Evolutionary conservation across 2,888 invertebrate species (phyloP), one percentile per base, ranked within the genome.

Genomic region (Harmothoe impar): DNA sequence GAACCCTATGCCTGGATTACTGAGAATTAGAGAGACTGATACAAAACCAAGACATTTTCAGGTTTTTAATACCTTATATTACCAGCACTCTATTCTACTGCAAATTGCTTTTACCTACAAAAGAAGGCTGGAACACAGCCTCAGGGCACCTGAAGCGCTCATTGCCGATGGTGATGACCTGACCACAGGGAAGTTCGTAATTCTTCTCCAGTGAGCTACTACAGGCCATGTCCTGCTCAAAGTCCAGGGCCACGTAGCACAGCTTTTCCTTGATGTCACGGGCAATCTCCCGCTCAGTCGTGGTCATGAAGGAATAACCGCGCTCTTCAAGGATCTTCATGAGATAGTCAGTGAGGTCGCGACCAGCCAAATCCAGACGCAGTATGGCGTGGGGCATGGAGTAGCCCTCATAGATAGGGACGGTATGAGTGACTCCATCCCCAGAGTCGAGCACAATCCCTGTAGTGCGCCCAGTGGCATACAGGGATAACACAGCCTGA

Each of bases 321-420:
- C 96, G 94, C 93, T 96, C 96, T 10, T 92, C 96, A 92, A 97
- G 95, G 95, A 90, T 43, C 33, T 81, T 90, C 56, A 81, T 90
- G 35, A 90, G 90, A 84, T 81, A 56, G 97, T 98, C 98, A 96
- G 98, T 98, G 96, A 98, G 97, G 97, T 98, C 98, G 95, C 98
- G 98, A 95, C 98, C 98, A 95, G 98, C 98, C 97, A 98, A 97
- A 97, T 98, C 98, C 97, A 98, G 97, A 97, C 98, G 98, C 96
- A 98, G 97, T 97, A 99, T 99, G 97, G 98, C 98, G 95, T 99
- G 98, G 96, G 98, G 98, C 94, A 98, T 97, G 94, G 98, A 98
- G 96, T 98, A 98, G 94, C 98, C 97, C 97, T 98, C 98, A 96
- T 98, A 98, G 97, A 98, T 98, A 96, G 98, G 98, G 92, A 98